Evolutionary conservation across 2,888 invertebrate genomes (phyloP).

Genomic region (Helleia helle): DNA sequence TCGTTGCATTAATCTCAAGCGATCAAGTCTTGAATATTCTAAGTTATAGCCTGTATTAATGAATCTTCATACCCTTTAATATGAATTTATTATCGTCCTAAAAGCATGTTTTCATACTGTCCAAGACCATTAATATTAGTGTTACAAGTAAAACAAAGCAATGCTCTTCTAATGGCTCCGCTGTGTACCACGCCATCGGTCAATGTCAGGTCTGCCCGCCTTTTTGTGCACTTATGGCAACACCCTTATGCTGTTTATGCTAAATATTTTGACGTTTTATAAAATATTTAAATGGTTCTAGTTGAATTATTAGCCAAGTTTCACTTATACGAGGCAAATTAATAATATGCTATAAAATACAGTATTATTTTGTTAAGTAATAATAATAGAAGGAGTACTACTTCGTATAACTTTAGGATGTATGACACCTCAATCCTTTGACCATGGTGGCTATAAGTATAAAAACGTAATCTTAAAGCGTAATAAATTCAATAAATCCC

Average conservation of each 20-base stretch:
- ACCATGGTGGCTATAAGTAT: too few relatives aligned
- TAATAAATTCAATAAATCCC: too few relatives aligned
- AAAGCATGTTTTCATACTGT: constrained; percentile 9
- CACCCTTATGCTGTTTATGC: constrained; percentile 19
- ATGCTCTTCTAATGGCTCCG: constrained; percentile 43
- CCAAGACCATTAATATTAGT: constrained; percentile 32
- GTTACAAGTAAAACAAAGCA: constrained; percentile 42
- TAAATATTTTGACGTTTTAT: background rate
- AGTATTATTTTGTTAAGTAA: too few relatives aligned
- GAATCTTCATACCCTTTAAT: constrained; percentile 4
- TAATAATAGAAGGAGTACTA: too few relatives aligned
- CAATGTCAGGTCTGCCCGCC: constrained; percentile 50
- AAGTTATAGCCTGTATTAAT: background rate
- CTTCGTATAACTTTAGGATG: too few relatives aligned
- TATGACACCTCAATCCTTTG: too few relatives aligned
- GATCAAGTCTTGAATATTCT: too few relatives aligned
- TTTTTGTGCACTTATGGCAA: constrained; percentile 53
- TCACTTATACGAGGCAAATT: too few relatives aligned
- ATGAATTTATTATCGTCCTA: constrained; percentile 7
- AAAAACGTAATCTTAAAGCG: too few relatives aligned
- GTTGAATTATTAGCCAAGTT: too few relatives aligned
- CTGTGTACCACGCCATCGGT: constrained; percentile 56
- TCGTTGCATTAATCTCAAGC: too few relatives aligned
- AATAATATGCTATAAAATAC: too few relatives aligned
- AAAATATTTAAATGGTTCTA: background rate